phyloP scores from a whole-genome alignment of 2,888 invertebrate genomes.

The Philonicus albiceps region DNA sequence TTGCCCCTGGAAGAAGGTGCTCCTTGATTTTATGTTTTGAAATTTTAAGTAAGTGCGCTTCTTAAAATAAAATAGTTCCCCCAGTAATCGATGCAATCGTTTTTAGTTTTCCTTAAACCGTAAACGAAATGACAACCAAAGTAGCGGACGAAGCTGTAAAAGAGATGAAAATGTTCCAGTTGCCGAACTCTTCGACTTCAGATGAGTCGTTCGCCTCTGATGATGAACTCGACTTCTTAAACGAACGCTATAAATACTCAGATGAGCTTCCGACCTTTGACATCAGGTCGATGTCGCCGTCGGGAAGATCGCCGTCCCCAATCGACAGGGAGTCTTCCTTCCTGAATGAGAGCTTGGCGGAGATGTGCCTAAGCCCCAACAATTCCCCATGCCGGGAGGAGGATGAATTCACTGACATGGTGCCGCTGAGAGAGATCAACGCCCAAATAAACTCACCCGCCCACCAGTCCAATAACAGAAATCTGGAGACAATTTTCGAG shows the following conservation, averaged over 20 bases:
- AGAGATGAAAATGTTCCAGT: not conserved
- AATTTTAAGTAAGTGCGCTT: not conserved
- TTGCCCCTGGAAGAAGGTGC: not conserved
- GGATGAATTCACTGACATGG: constrained; percentile 53
- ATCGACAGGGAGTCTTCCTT: not conserved
- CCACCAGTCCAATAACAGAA: constrained; percentile 51
- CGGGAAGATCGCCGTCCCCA: not conserved
- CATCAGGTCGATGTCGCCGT: constrained; percentile 8
- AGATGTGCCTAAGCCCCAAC: not conserved
- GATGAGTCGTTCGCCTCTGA: not conserved
- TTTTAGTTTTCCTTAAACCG: not conserved
- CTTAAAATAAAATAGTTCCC: not conserved
- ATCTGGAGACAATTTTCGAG: constrained; percentile 60
- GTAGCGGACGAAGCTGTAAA: not conserved
- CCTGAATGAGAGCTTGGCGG: not conserved
- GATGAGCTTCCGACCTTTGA: constrained; percentile 14
- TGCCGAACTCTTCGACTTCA: not conserved
- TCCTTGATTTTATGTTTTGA: not conserved
- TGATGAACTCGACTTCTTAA: not conserved
- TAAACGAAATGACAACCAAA: not conserved
- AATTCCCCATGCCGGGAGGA: not conserved
- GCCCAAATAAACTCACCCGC: constrained; percentile 59
- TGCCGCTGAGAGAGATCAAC: constrained; percentile 60
- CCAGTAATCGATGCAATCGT: not conserved
- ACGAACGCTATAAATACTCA: not conserved